Base-by-base conservation (phyloP, 2,113 vertebrate species). In the Merops nubicus region DNA sequence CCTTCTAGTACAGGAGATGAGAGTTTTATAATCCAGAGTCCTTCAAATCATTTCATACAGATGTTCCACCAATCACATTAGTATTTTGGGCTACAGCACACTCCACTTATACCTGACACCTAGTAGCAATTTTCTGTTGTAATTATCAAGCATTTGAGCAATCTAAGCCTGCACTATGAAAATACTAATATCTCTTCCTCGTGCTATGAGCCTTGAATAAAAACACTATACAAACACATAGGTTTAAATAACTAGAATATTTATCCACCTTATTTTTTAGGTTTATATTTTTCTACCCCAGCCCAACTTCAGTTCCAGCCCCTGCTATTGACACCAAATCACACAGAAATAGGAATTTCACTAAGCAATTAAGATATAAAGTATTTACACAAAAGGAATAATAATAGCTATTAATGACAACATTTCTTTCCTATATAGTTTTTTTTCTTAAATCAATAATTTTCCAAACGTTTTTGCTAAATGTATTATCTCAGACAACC, bases 181-280 rank as follows among this genome's bases (percentile, higher is more conserved):
- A 88, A 83, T 60, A 93, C 68, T 82, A 82, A 88, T 72, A 88
- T 94, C 76, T 67, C 51, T 22, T 75, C 70, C 78, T 94, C 15
- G 21, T 51, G 40, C 3, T 10, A 40, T 20, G 22, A 84, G 56
- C 43, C 56, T 54, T 72, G 65, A 94, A 64, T 57, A 95, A 84
- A 75, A 1, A 85, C 54, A 36, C 40, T 81, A 23, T 28, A 45
- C 82, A 85, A 95, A 80, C 34, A 19, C 50, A 19, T 2, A 38
- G 19, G n/a, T 78, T 93, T 54, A 70, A 21, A 34, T 18, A 77
- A 86, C 59, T 26, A 40, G 70, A 48, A 40, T 64, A 92, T 80
- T 77, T 48, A 62, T 17, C 28, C 53, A 73, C 13, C 53, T 62
- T 21, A 15, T 21, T 69, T 51, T 8, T 59, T 25, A 60, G 31